Base-by-base conservation (phyloP, 2,113 vertebrate species). In the Osmerus eperlanus region DNA sequence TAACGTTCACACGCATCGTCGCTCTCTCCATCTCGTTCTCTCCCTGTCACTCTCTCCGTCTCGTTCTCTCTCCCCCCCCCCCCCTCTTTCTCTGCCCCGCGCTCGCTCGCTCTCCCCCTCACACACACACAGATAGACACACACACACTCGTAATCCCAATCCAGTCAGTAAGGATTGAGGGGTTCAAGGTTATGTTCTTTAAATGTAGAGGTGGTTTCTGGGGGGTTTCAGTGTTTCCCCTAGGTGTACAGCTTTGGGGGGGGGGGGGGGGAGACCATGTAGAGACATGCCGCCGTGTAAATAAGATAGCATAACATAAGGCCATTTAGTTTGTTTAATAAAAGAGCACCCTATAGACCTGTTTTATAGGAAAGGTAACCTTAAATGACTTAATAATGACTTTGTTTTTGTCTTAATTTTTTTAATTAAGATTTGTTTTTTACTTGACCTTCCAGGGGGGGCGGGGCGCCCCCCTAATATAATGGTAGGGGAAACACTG, bases 191-290 rank as follows among this genome's bases (percentile, higher is more conserved):
- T 15, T 64, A 29, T n/a, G 23, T 15, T 54, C 51, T 25, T 7
- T 70, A 60, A 32, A 29, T 73, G 68, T 66, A 51, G 21, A 52
- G 0, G 23, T 63, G 4, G 32, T 28, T 54, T 70, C 56, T 21
- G 69, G 84, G 76, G 65, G 75, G 54, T 21, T 21, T 21, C 21
- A 21, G 21, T 21, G 21, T 21, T 21, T 21, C 21, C 21, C 21
- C 21, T 21, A 21, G 21, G 21, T 21, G 21, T 21, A 21, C 21
- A 21, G 21, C 21, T 21, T 21, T 21, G 21, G 21, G 21, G 21
- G 21, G 21, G 21, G 21, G 21, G 21, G 21, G 21, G 21, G 21
- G 1, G 21, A 21, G 21, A 21, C 21, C 21, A 21, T 21, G 21
- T 21, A 21, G 21, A 21, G 21, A 21, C 21, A 21, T 21, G 21